phyloP scores from a whole-genome alignment of 2,797 vertebrate genomes.

The Fringilla coelebs region DNA sequence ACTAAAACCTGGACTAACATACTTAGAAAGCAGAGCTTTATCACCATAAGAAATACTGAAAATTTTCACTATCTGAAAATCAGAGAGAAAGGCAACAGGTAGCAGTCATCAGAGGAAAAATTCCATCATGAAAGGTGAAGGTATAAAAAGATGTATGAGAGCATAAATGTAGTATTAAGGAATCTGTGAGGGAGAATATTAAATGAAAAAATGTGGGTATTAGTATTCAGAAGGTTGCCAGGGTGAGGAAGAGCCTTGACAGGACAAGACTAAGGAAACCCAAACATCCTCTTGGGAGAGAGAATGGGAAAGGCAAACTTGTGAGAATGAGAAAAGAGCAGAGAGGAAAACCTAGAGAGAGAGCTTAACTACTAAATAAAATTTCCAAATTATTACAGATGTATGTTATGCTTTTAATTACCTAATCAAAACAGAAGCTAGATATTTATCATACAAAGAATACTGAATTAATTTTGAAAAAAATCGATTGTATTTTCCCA shows the following conservation, averaged over 20 bases:
- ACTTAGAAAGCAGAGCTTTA: not conserved
- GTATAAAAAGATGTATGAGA: not conserved
- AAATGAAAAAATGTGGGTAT: not conserved
- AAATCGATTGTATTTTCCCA: not conserved
- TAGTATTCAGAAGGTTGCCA: not conserved
- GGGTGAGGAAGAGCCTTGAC: not conserved
- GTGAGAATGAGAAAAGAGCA: not conserved
- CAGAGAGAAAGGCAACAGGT: not conserved
- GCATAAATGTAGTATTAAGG: not conserved
- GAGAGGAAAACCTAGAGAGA: not conserved
- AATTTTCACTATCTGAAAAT: not conserved
- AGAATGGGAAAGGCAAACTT: not conserved
- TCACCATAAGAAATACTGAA: not conserved
- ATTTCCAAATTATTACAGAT: not conserved
- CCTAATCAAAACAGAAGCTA: not conserved
- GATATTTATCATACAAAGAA: not conserved
- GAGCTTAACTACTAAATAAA: not conserved
- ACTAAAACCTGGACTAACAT: not conserved
- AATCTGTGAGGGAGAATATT: not conserved
- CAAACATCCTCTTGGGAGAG: not conserved
- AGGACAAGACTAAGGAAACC: not conserved
- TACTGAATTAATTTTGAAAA: not conserved
- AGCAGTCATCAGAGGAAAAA: not conserved
- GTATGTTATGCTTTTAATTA: not conserved
- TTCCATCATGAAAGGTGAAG: not conserved